These are phyloP conservation scores for Cyphomyrmex costatus DNA, from an alignment of 1,140 invertebrate species.

Conservation along the genomic window DNA sequence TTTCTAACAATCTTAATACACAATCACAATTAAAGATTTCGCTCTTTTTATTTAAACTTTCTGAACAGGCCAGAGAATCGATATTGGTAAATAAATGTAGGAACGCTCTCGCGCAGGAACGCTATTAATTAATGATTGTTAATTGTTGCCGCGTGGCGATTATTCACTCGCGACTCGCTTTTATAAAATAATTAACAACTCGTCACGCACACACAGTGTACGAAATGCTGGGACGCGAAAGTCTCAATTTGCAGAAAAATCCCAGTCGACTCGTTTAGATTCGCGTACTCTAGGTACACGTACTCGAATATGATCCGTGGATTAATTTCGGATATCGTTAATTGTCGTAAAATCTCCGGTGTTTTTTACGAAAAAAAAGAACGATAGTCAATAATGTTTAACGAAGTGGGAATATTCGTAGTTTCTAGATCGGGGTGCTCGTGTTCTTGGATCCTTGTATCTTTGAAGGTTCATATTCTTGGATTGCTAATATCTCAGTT, in stretches of 20 bases:
- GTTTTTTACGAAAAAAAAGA: constrained; percentile 42
- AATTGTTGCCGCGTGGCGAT: constrained; percentile 55
- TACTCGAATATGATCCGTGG: constrained; percentile 16
- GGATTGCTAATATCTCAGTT: neutral
- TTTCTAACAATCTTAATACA: neutral
- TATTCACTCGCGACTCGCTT: constrained; percentile 46
- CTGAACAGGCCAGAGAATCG: constrained; percentile 42
- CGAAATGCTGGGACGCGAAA: constrained; percentile 25
- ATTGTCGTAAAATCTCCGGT: constrained; percentile 33
- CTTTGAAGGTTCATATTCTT: constrained; percentile 44
- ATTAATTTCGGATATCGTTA: constrained; percentile 40
- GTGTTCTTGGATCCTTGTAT: constrained; percentile 41
- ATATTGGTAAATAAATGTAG: constrained; percentile 36
- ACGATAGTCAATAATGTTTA: constrained; percentile 61
- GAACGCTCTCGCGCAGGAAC: constrained; percentile 53
- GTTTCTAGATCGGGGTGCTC: constrained; percentile 31
- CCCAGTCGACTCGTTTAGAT: constrained; percentile 43
- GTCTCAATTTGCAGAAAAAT: constrained; percentile 31
- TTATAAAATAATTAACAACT: constrained; percentile 51
- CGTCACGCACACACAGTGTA: constrained; percentile 39
- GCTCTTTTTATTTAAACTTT: neutral
- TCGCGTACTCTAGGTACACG: constrained; percentile 18
- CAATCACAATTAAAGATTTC: neutral
- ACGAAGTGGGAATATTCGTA: constrained; percentile 47
- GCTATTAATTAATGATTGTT: constrained; percentile 60